Evolutionary conservation across 2,888 invertebrate genomes (phyloP).

Genomic region (Ormia ochracea): DNA sequence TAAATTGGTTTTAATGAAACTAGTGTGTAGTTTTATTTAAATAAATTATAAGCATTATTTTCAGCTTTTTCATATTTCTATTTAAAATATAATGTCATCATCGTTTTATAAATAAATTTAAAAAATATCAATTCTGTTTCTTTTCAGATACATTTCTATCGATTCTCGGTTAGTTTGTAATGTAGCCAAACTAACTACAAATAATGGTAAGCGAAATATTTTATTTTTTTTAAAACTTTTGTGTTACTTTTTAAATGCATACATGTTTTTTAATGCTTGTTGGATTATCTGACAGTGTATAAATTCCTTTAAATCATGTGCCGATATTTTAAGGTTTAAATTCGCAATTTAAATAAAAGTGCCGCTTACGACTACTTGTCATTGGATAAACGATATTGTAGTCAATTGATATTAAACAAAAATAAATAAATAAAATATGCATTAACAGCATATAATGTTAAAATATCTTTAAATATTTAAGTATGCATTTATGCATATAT

Average conservation of each 20-base stretch:
- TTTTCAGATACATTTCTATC: not conserved
- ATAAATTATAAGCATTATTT: constrained; percentile 47
- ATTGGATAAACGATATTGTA: too few relatives aligned
- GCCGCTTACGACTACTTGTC: too few relatives aligned
- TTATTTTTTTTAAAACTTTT: too few relatives aligned
- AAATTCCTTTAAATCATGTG: too few relatives aligned
- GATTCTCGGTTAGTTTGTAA: not conserved
- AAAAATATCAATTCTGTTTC: constrained; percentile 10
- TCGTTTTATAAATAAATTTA: not conserved
- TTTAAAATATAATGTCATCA: constrained; percentile 5
- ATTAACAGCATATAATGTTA: not conserved
- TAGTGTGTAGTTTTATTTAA: constrained; percentile 10
- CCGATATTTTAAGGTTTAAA: too few relatives aligned
- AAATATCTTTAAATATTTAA: not conserved
- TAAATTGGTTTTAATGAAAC: not conserved
- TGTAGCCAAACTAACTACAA: not conserved
- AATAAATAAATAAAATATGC: not conserved
- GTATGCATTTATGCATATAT: constrained; percentile 9
- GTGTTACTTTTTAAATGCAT: too few relatives aligned
- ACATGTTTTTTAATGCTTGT: too few relatives aligned
- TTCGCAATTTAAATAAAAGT: too few relatives aligned
- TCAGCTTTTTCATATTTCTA: not conserved
- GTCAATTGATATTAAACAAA: not conserved
- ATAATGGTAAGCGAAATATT: too few relatives aligned
- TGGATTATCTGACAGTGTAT: too few relatives aligned